Conservation (phyloP, 2,888 invertebrate species). For the Bedellia somnulentella region DNA sequence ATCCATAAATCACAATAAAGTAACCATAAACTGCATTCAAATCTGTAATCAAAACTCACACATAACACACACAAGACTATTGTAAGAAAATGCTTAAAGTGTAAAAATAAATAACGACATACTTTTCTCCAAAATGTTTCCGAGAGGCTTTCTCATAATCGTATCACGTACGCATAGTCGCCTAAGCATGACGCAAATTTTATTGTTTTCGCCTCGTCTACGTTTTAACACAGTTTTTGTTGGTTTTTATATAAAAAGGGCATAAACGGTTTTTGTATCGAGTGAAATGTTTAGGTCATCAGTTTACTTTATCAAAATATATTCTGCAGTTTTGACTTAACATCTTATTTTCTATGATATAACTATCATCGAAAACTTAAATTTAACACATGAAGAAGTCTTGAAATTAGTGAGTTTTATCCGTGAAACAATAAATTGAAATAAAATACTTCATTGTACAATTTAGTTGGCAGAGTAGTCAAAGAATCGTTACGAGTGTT, state of each 20-base stretch:
- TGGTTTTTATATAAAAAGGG: neutral
- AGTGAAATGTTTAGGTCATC: too few species aligned
- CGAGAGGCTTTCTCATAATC: neutral
- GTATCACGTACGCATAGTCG: neutral
- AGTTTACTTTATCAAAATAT: too few species aligned
- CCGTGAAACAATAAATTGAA: too few species aligned
- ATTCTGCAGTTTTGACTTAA: too few species aligned
- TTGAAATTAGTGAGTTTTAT: too few species aligned
- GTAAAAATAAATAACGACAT: neutral
- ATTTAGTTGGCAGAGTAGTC: too few species aligned
- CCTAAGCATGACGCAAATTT: neutral
- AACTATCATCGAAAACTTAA: too few species aligned
- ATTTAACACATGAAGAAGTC: too few species aligned
- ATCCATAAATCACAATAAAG: neutral
- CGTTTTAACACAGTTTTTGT: neutral
- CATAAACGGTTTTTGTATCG: too few species aligned
- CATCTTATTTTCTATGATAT: too few species aligned
- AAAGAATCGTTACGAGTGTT: too few species aligned
- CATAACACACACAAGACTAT: neutral
- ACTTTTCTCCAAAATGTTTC: neutral
- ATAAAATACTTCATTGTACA: too few species aligned
- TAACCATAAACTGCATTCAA: neutral
- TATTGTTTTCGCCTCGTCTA: neutral
- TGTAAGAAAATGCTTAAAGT: neutral
- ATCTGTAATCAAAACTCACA: neutral